A percentile compares a stretch with the other conserved stretches of the same genome.
phyloP scores from a whole-genome alignment of 2,888 invertebrate genomes.

The Timema cristinae region DNA sequence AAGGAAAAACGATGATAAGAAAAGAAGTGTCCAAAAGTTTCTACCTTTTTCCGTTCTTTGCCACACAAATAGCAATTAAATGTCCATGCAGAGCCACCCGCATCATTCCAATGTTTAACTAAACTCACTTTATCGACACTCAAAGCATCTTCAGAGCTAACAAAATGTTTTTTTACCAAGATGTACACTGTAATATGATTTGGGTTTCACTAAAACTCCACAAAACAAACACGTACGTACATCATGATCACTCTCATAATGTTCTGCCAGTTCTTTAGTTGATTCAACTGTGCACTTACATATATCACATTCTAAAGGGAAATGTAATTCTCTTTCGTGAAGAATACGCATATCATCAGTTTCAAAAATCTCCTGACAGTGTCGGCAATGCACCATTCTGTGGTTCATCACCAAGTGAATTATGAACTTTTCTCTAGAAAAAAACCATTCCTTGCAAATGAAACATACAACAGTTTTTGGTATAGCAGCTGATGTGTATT shows the following conservation, averaged over 20 bases:
- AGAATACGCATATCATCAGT: slow-evolving; percentile 26
- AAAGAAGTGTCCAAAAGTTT: slow-evolving; percentile 34
- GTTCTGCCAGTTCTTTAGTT: slow-evolving; percentile 28
- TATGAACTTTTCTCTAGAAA: slow-evolving; percentile 32
- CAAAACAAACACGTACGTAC: slow-evolving; percentile 31
- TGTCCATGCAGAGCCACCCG: slow-evolving; percentile 29
- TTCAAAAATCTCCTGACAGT: slow-evolving; percentile 34
- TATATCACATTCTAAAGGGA: slow-evolving; percentile 31
- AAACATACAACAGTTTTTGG: slow-evolving; percentile 31
- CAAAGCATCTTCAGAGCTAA: slow-evolving; percentile 26
- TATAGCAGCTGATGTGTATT: slow-evolving; percentile 1
- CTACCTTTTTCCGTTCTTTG: slow-evolving; percentile 30
- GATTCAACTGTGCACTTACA: slow-evolving; percentile 27
- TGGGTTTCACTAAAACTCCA: slow-evolving; percentile 31
- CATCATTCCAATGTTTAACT: slow-evolving; percentile 27
- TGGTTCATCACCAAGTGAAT: slow-evolving; percentile 35
- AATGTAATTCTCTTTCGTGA: slow-evolving; percentile 32
- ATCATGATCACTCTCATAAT: slow-evolving; percentile 30
- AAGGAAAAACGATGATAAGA: slow-evolving; percentile 33
- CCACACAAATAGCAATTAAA: slow-evolving; percentile 32
- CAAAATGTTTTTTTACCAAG: slow-evolving; percentile 32
- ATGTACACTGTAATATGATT: slow-evolving; percentile 31
- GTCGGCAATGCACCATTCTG: slow-evolving; percentile 32
- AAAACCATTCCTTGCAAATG: slow-evolving; percentile 34
- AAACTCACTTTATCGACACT: slow-evolving; percentile 28